Evolutionary conservation across 2,888 invertebrate genomes (phyloP), one percentile per base, ranked within the genome.

Genomic region (Standfussiana lucernea): DNA sequence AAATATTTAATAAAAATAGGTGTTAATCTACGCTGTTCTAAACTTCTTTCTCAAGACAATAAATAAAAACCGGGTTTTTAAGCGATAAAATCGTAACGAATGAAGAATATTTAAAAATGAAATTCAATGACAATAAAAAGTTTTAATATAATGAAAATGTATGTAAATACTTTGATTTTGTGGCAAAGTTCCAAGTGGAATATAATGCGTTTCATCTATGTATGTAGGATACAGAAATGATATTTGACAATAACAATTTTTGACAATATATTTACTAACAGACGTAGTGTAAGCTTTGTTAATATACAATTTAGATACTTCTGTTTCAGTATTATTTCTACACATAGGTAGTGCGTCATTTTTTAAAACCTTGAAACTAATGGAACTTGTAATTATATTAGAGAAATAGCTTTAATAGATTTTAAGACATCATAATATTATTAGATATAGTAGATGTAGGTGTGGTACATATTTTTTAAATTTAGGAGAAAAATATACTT

Each of bases 331-430:
- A 85, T 86, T 76, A 82, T 85, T 82, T 80, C n/a, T 77, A 77
- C 75, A 70, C 47, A 32, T 77, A 83, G 61, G 65, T 82, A 84
- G 75, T 62, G 71, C 65, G 73, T 73, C 71, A 79, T 83, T 78
- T 80, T 69, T 69, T 66, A 73, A 87, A 72, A 75, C 72, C 66
- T 79, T 72, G 68, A 77, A 72, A 75, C 62, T 82, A 74, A 83
- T 75, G 68, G 69, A 82, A 74, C 69, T 75, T 86, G 88, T 89
- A 82, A 90, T 88, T 85, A 93, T 91, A 93, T 93, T 96, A 96
- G 96, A 91, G 88, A 93, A 88, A 95, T 96, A 96, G 96, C 96
- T 96, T 96, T 96, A 96, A 96, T 96, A 96, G 95, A 77, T 53
- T 56, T 77, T 95, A 95, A 95, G 94, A 82, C 75, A 87, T 84